phyloP scores from a whole-genome alignment of 2,113 vertebrate genomes.

The Nyctereutes procyonoides region DNA sequence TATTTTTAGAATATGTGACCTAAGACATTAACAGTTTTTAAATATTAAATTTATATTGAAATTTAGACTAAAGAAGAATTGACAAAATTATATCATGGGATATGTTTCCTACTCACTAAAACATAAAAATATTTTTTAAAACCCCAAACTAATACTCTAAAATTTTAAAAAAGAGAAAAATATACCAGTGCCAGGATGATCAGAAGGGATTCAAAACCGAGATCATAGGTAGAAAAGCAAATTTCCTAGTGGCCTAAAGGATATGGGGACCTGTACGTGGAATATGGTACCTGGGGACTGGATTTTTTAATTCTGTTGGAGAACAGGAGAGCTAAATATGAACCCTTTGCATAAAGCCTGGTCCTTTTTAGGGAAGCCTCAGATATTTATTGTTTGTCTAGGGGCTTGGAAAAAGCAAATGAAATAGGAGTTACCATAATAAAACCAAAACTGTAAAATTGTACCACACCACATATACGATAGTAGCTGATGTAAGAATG shows the following conservation, averaged over 20 bases:
- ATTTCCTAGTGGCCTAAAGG: background rate
- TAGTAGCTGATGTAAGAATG: background rate
- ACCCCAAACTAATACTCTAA: background rate
- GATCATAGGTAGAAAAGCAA: background rate
- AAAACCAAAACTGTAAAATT: background rate
- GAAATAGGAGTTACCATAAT: background rate
- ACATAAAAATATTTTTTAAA: background rate
- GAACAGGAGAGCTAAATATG: background rate
- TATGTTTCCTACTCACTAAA: background rate
- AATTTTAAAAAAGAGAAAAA: background rate
- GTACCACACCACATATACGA: background rate
- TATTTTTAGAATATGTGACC: conserved; percentile 1
- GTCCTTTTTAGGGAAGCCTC: background rate
- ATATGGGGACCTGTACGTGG: background rate
- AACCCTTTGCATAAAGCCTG: background rate
- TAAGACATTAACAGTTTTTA: background rate
- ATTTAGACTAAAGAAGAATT: background rate
- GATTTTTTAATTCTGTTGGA: background rate
- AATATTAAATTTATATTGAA: background rate
- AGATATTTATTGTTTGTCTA: background rate
- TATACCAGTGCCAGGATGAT: background rate
- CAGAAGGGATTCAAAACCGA: background rate
- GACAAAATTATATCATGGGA: background rate
- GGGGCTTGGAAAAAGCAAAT: background rate
- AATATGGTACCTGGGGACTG: background rate